Percentiles rank a stretch among this genome's conserved stretches.
These are phyloP conservation scores for Athalia rosae DNA, from an alignment of 2,888 invertebrate species.

Conservation along the genomic window DNA sequence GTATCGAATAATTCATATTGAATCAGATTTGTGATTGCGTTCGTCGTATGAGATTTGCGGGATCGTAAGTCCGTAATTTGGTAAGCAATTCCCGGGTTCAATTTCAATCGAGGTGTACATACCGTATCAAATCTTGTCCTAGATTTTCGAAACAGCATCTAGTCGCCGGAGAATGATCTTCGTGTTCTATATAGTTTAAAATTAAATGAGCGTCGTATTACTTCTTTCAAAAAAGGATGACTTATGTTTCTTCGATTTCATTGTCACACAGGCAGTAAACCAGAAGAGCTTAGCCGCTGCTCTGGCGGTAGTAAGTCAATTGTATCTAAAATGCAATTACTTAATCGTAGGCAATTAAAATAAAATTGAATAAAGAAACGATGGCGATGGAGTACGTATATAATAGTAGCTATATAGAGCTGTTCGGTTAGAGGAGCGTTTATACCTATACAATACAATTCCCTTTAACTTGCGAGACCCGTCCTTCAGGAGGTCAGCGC, in stretches of 20 bases:
- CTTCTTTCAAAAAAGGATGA: no score
- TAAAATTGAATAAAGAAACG: slow-evolving; percentile 12
- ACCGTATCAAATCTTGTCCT: not conserved
- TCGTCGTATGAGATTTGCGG: not conserved
- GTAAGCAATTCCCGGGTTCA: slow-evolving; percentile 9
- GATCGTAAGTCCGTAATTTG: slow-evolving; percentile 12
- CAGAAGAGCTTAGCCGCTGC: not conserved
- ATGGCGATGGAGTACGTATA: no score
- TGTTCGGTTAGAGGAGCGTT: no score
- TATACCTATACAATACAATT: no score
- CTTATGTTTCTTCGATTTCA: no score
- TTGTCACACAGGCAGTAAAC: no score
- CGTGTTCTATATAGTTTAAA: no score
- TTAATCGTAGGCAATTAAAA: slow-evolving; percentile 39
- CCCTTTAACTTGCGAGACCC: slow-evolving; percentile 43
- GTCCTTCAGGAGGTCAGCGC: slow-evolving; percentile 57
- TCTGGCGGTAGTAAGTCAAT: slow-evolving; percentile 4
- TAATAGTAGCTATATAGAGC: no score
- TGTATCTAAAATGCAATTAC: slow-evolving; percentile 34
- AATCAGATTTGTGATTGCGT: not conserved
- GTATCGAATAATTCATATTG: slow-evolving; percentile 37
- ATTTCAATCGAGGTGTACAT: slow-evolving; percentile 9
- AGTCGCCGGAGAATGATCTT: not conserved
- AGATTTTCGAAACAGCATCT: slow-evolving; percentile 3
- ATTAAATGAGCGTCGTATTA: no score